These are phyloP conservation scores for Dione vanillae DNA, from an alignment of 2,888 invertebrate species.

Conservation along the genomic window DNA sequence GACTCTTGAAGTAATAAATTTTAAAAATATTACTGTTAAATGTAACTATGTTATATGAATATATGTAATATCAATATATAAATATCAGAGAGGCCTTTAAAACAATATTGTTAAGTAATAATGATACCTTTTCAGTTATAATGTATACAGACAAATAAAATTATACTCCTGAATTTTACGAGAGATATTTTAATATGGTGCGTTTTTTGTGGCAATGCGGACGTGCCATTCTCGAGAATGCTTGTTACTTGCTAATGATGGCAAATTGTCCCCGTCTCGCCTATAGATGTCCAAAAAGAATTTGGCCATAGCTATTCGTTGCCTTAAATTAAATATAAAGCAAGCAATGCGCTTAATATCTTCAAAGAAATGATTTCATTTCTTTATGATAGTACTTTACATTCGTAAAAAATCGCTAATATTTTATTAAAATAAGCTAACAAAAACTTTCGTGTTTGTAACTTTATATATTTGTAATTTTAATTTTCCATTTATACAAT, in stretches of 20 bases:
- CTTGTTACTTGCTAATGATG: conserved; percentile 70
- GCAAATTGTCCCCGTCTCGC: conserved; percentile 63
- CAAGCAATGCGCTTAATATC: conserved; percentile 55
- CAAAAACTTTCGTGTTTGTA: conserved; percentile 20
- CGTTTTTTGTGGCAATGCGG: conserved; percentile 58
- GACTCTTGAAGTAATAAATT: conserved; percentile 55
- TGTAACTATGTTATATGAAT: neutral
- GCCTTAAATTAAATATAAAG: conserved; percentile 66
- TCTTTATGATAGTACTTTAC: conserved; percentile 37
- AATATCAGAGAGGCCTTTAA: no score
- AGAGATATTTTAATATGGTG: conserved; percentile 57
- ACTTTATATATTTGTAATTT: no score
- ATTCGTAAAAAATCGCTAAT: conserved; percentile 27
- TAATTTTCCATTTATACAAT: no score
- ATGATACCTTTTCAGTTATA: neutral
- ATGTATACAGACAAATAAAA: neutral
- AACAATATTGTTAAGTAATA: neutral
- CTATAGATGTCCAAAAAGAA: conserved; percentile 64
- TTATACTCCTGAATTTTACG: conserved; percentile 31
- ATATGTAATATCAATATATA: neutral
- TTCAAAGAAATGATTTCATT: conserved; percentile 47
- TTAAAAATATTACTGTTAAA: conserved; percentile 27
- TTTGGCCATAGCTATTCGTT: conserved; percentile 58
- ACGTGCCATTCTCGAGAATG: conserved; percentile 59
- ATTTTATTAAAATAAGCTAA: conserved; percentile 22